Evolutionary conservation across 2,797 vertebrate genomes (phyloP).

Genomic region (Cuculus canorus): DNA sequence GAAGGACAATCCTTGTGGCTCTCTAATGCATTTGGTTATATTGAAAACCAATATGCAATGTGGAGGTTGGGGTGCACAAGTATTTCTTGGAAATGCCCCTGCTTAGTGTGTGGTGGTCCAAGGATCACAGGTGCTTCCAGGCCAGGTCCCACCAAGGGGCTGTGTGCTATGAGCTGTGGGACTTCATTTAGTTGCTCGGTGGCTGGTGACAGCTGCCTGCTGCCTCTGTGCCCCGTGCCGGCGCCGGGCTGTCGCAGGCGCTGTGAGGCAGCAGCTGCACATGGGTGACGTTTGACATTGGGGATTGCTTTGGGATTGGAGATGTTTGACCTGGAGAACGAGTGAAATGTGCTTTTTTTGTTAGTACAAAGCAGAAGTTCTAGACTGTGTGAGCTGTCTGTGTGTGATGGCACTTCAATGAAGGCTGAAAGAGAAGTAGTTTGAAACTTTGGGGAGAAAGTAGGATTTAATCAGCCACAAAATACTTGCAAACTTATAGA

Average conservation of each 20-base stretch:
- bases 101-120: rapidly evolving
- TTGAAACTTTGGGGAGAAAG: background rate
- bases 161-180: background rate
- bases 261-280: background rate
- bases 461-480: background rate
- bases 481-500: background rate
- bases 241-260: background rate
- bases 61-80: background rate
- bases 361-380: background rate
- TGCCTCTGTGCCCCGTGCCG: rapidly evolving
- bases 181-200: background rate
- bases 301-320: background rate
- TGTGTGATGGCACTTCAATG: background rate
- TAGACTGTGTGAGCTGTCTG: background rate
- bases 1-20: background rate
- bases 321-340: background rate
- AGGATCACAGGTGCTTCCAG: rapidly evolving
- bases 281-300: background rate
- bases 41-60: background rate
- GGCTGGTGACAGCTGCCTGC: background rate
- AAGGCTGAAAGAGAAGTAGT: background rate
- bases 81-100: background rate
- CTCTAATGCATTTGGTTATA: background rate
- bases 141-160: background rate
- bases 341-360: background rate